Conservation (phyloP, 2,888 invertebrate species). For the Athrips mouffetella region DNA sequence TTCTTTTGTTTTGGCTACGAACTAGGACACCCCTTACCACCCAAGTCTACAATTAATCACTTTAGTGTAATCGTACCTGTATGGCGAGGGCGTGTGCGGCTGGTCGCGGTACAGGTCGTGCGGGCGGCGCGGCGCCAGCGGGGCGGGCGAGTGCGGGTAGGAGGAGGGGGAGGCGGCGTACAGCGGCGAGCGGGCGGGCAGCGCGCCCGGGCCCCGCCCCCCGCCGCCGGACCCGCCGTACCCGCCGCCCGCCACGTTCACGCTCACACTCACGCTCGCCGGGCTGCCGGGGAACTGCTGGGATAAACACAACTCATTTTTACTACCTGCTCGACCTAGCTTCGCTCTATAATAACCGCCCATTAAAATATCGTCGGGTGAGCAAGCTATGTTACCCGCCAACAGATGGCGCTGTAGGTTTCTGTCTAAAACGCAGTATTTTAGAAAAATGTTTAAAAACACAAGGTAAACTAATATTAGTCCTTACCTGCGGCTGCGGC, state of each 20-base stretch:
- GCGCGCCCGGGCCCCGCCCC: conserved; percentile 17
- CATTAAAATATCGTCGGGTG: too few relatives aligned
- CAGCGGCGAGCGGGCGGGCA: conserved; percentile 49
- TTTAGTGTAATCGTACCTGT: too few relatives aligned
- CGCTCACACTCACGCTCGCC: conserved; percentile 36
- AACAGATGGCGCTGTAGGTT: not conserved
- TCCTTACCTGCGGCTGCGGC: conserved; percentile 55
- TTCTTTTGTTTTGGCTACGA: too few relatives aligned
- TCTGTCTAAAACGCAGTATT: not conserved
- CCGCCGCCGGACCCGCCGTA: conserved; percentile 41
- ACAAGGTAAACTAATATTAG: not conserved
- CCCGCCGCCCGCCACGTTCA: conserved; percentile 44
- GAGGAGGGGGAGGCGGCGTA: conserved; percentile 52
- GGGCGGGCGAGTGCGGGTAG: conserved; percentile 48
- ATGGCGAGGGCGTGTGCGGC: conserved; percentile 40
- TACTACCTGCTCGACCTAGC: too few relatives aligned
- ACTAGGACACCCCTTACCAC: too few relatives aligned
- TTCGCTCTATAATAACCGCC: too few relatives aligned
- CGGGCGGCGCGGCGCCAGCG: conserved; percentile 18
- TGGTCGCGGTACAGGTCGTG: not conserved
- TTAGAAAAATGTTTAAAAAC: too few relatives aligned
- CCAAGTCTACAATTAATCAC: too few relatives aligned
- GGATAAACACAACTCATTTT: too few relatives aligned
- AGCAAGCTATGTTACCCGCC: too few relatives aligned
- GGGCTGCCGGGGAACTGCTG: conserved; percentile 57